These are phyloP conservation scores for Pogonomyrmex californicus DNA, from an alignment of 1,140 invertebrate species.

Conservation along the genomic window DNA sequence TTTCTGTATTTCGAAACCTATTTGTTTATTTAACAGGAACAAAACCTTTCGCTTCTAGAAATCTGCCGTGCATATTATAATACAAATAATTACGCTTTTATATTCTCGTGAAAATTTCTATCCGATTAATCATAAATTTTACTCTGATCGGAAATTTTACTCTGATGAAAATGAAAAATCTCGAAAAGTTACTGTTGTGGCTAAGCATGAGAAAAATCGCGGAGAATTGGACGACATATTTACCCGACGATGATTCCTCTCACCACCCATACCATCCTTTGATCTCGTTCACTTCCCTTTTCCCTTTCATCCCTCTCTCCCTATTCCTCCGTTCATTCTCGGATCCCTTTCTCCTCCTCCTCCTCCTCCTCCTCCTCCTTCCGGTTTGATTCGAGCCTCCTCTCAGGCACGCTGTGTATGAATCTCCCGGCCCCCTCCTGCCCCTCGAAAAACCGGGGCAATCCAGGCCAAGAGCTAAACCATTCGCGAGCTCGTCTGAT, in stretches of 20 bases:
- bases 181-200: constrained; percentile 34
- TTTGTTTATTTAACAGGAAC: neutral
- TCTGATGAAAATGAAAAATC: constrained; percentile 17
- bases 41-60: neutral
- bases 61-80: neutral
- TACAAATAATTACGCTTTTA: constrained; percentile 4
- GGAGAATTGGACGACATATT: constrained; percentile 60
- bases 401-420: constrained; percentile 46
- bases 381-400: constrained; percentile 55
- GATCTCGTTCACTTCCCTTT: neutral
- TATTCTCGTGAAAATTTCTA: neutral
- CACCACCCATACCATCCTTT: neutral
- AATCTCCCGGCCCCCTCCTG: constrained; percentile 10
- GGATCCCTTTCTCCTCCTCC: neutral
- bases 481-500: constrained; percentile 52
- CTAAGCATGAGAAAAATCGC: constrained; percentile 40
- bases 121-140: neutral
- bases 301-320: too few relatives aligned
- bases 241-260: constrained; percentile 10
- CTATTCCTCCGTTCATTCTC: neutral
- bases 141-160: neutral
- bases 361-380: neutral
- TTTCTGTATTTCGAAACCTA: neutral
- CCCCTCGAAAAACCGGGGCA: constrained; percentile 57
- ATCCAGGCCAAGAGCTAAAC: constrained; percentile 58